A percentile compares a stretch with the other conserved stretches of the same genome.
Conservation (phyloP, 2,113 vertebrate genomes). For the Tympanuchus pallidicinctus region DNA sequence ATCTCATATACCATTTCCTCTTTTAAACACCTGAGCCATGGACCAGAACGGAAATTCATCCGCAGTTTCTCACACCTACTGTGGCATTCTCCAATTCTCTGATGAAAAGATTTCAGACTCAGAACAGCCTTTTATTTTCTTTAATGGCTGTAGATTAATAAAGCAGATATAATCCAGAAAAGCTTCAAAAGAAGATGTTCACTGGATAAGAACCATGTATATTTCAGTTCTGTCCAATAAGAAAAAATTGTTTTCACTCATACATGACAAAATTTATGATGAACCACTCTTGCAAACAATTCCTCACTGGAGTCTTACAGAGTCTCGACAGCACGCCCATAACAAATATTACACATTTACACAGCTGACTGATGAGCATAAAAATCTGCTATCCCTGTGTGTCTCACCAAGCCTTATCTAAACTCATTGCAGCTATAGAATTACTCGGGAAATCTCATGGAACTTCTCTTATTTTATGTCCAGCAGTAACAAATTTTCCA, state of each 20-base stretch:
- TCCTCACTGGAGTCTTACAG: neutral
- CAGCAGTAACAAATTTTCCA: neutral
- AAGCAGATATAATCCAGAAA: constrained; percentile 56
- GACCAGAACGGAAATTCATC: constrained; percentile 33
- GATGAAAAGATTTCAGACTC: constrained; percentile 32
- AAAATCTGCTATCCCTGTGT: neutral
- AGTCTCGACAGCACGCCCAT: neutral
- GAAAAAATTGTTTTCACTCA: constrained; percentile 1
- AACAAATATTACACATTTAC: neutral
- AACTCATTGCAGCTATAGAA: neutral
- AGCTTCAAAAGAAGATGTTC: constrained; percentile 14
- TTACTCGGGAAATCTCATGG: neutral
- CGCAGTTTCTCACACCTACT: constrained; percentile 7
- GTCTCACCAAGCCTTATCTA: constrained; percentile 28
- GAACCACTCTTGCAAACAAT: neutral
- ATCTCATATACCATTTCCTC: constrained; percentile 36
- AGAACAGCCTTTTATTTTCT: constrained; percentile 33
- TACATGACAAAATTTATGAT: neutral
- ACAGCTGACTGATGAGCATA: neutral
- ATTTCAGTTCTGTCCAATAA: constrained; percentile 1
- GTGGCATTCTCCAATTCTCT: neutral
- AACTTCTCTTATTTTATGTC: neutral
- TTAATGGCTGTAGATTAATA: constrained; percentile 54
- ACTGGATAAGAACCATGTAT: constrained; percentile 33
- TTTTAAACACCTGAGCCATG: constrained; percentile 24